Evolutionary conservation across 2,888 invertebrate genomes (phyloP).

Genomic region (Gastrophysa polygoni): DNA sequence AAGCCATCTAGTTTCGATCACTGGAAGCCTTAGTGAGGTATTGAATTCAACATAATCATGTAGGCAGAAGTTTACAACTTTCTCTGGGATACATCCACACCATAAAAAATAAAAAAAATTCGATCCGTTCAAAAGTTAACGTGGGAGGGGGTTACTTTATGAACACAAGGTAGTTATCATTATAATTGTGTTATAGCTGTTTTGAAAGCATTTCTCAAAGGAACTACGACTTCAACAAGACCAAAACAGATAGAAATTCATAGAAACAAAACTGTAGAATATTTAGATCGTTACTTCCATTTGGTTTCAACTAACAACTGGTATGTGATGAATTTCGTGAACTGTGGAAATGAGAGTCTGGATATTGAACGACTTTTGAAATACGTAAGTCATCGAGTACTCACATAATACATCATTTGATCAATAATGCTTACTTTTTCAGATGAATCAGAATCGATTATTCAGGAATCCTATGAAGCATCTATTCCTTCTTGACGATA

Average conservation of each 20-base stretch:
- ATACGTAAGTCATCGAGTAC: constrained; percentile 16
- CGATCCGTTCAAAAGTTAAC: too few relatives aligned
- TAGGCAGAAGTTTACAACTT: too few relatives aligned
- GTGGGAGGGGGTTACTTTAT: too few relatives aligned
- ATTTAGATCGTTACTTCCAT: constrained; percentile 13
- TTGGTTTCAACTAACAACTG: constrained; percentile 21
- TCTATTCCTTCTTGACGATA: constrained; percentile 19
- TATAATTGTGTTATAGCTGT: constrained; percentile 10
- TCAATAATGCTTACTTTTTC: constrained; percentile 1
- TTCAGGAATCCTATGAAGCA: constrained; percentile 27
- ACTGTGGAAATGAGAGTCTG: background rate
- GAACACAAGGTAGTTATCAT: too few relatives aligned
- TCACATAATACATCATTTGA: too few relatives aligned
- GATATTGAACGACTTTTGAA: background rate
- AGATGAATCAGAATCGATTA: constrained; percentile 21
- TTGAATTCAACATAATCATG: too few relatives aligned
- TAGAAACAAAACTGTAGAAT: constrained; percentile 10
- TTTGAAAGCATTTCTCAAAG: constrained; percentile 17
- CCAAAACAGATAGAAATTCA: constrained; percentile 18
- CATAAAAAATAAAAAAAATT: too few relatives aligned
- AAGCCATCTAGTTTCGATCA: too few relatives aligned
- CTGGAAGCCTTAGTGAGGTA: too few relatives aligned
- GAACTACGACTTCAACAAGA: constrained; percentile 8
- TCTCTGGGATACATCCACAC: too few relatives aligned
- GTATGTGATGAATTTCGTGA: constrained; percentile 25